A percentile compares a stretch with the other conserved stretches of the same genome.
phyloP scores from a whole-genome alignment of 2,797 vertebrate species.

The Danio aesculapii region DNA sequence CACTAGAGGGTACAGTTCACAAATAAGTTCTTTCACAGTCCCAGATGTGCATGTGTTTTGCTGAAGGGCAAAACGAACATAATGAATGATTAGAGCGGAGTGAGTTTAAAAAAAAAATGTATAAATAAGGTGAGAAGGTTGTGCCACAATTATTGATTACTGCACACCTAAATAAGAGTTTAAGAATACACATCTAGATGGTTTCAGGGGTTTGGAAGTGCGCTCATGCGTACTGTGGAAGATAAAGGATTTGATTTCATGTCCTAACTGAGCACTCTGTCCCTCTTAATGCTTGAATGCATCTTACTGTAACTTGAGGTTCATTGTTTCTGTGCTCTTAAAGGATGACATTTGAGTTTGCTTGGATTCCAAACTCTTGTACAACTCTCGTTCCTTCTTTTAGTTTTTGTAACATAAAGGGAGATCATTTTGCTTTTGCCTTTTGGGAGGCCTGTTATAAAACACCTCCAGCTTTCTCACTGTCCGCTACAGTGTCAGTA shows the following conservation, averaged over 20 bases:
- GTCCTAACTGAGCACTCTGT: constrained; percentile 17
- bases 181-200: neutral
- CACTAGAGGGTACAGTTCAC: constrained; percentile 54
- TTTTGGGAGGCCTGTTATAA: constrained; percentile 45
- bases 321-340: constrained; percentile 29
- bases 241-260: constrained; percentile 29
- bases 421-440: constrained; percentile 24
- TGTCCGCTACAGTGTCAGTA: constrained; percentile 38
- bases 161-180: neutral
- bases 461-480: constrained; percentile 34
- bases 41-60: constrained; percentile 46
- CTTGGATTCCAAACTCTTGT: constrained; percentile 15
- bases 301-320: constrained; percentile 32
- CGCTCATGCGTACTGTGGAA: neutral
- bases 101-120: no score
- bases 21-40: constrained; percentile 20
- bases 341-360: constrained; percentile 28
- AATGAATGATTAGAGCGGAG: neutral
- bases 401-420: neutral
- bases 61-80: constrained; percentile 22
- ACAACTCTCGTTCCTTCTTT: constrained; percentile 18
- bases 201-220: neutral
- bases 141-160: neutral
- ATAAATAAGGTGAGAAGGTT: neutral
- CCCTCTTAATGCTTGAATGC: constrained; percentile 41